Conservation (phyloP, 2,888 invertebrate genomes). For the Ornithoptera alexandrae region DNA sequence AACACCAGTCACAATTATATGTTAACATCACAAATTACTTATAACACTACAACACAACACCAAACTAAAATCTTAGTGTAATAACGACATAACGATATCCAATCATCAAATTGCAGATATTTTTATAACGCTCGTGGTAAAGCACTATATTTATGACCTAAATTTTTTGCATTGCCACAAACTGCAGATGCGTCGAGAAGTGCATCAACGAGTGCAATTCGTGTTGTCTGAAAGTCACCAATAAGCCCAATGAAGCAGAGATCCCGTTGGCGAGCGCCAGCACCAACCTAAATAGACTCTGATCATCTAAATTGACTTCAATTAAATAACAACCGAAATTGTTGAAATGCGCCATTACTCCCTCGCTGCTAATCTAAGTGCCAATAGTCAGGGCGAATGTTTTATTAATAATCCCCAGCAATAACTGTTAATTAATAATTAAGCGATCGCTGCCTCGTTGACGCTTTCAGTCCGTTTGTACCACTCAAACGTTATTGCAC, state of each 20-base stretch:
- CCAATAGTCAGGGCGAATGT: slow-evolving; percentile 79
- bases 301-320: slow-evolving; percentile 81
- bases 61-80: neutral
- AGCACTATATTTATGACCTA: slow-evolving; percentile 43
- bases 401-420: slow-evolving; percentile 75
- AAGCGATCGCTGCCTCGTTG: slow-evolving; percentile 61
- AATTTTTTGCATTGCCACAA: slow-evolving; percentile 44
- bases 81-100: neutral
- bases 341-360: slow-evolving; percentile 81
- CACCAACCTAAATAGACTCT: slow-evolving; percentile 81
- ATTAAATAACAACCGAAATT: slow-evolving; percentile 81
- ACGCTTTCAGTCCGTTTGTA: slow-evolving; percentile 57
- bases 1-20: neutral
- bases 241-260: slow-evolving; percentile 80
- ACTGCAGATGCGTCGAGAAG: slow-evolving; percentile 68
- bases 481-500: slow-evolving; percentile 35
- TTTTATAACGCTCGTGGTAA: neutral
- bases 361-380: slow-evolving; percentile 79
- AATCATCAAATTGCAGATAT: neutral
- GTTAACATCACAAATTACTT: neutral
- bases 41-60: slow-evolving; percentile 32
- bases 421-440: slow-evolving; percentile 78
- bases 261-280: slow-evolving; percentile 78
- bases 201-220: slow-evolving; percentile 79
- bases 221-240: slow-evolving; percentile 80